Percentiles rank a stretch among this genome's conserved stretches.
phyloP scores from a whole-genome alignment of 2,888 invertebrate genomes.

The Microctonus brassicae region DNA sequence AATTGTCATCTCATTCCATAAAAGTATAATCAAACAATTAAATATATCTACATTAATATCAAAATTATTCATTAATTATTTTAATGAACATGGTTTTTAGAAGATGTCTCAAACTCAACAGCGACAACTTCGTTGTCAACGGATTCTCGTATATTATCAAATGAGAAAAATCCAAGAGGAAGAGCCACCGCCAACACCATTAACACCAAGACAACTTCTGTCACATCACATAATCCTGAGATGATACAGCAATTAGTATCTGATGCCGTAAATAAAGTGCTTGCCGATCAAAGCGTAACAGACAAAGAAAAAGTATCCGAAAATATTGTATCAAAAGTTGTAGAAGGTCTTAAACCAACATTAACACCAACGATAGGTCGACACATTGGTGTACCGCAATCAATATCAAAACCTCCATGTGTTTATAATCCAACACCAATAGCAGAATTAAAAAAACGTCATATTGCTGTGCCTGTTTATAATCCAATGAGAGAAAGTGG shows the following conservation, averaged over 20 bases:
- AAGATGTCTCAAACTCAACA: slow-evolving; percentile 52
- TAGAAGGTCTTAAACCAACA: slow-evolving; percentile 70
- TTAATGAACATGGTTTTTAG: slow-evolving; percentile 40
- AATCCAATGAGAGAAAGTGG: slow-evolving; percentile 63
- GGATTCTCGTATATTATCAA: slow-evolving; percentile 39
- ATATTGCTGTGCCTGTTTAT: slow-evolving; percentile 65
- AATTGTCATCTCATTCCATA: neutral
- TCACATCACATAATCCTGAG: slow-evolving; percentile 70
- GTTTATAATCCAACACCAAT: slow-evolving; percentile 78
- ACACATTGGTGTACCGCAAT: slow-evolving; percentile 55
- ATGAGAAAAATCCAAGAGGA: slow-evolving; percentile 48
- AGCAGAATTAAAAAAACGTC: slow-evolving; percentile 72
- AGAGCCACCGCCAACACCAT: slow-evolving; percentile 30
- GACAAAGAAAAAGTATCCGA: slow-evolving; percentile 70
- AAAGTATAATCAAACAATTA: neutral
- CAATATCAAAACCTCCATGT: slow-evolving; percentile 56
- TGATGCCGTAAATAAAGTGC: slow-evolving; percentile 75
- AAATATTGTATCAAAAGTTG: slow-evolving; percentile 72
- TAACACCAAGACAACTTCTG: slow-evolving; percentile 52
- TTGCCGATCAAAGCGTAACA: slow-evolving; percentile 70
- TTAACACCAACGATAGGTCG: slow-evolving; percentile 51
- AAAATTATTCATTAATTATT: slow-evolving; percentile 4
- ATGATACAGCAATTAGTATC: slow-evolving; percentile 75
- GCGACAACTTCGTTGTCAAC: slow-evolving; percentile 45
- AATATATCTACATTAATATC: no score